Evolutionary conservation across 2,797 vertebrate species (phyloP).

Genomic region (Triplophysa yarkandensis): DNA sequence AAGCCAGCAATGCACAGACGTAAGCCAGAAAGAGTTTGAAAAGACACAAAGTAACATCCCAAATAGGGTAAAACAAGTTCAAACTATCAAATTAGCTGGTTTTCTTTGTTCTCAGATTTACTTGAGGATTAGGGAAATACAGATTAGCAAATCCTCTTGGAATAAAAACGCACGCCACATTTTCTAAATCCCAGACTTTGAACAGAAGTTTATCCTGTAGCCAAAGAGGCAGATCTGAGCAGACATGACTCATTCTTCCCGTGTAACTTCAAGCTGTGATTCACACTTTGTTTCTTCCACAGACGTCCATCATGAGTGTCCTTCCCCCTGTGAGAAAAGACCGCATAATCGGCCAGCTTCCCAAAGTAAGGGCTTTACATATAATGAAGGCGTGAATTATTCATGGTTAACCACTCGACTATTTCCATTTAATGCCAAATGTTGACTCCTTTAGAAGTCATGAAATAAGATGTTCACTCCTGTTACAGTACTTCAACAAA

Average conservation of each 20-base stretch:
- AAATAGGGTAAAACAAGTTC: neutral
- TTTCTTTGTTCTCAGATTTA: slow-evolving; percentile 56
- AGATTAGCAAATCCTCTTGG: slow-evolving; percentile 41
- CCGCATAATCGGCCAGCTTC: slow-evolving; percentile 85
- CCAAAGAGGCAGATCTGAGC: neutral
- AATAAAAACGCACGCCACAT: neutral
- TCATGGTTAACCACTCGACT: neutral
- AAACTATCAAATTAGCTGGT: neutral
- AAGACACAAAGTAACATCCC: neutral
- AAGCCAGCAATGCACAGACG: too few species aligned
- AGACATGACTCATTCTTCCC: slow-evolving; percentile 7
- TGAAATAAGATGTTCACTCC: neutral
- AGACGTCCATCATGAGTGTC: slow-evolving; percentile 82
- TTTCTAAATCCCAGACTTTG: neutral
- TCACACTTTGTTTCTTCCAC: slow-evolving; percentile 62
- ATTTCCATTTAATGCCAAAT: slow-evolving; percentile 7
- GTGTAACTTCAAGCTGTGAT: slow-evolving; percentile 24
- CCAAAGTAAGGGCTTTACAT: slow-evolving; percentile 65
- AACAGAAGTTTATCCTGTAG: neutral
- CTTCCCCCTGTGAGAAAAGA: slow-evolving; percentile 90
- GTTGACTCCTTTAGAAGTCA: neutral
- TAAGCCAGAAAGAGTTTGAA: neutral
- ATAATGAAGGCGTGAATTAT: neutral
- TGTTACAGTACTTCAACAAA: slow-evolving; percentile 80
- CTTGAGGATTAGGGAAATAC: slow-evolving; percentile 67